Base-by-base conservation (phyloP, 2,113 vertebrate species). In the Thinocorus orbignyianus region DNA sequence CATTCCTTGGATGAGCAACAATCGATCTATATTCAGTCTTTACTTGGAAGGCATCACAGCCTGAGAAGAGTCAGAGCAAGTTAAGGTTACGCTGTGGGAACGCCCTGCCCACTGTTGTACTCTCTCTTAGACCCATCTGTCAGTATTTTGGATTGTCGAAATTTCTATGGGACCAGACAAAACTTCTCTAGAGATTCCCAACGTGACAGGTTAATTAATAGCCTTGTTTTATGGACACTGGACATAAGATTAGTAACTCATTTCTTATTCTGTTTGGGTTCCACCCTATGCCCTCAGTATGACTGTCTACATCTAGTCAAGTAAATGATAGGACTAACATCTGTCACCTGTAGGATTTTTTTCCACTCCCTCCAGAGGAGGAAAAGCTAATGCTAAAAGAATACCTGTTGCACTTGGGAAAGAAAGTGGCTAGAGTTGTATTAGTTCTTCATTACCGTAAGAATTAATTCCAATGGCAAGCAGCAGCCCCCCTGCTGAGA, bases 181-280 rank as follows among this genome's bases (percentile, higher is more conserved):
- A 54, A 16, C 46, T 41, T 54, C 61, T 46, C 60, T 24, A 71
- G 54, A 88, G 39, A 84, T 17, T 62, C 46, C 28, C 0, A 0
- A 28, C 48, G 33, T 42, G 37, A 48, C 26, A 86, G 35, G 24
- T 73, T 93, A 90, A 95, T 93, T 92, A 96, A 93, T n/a, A 90
- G 52, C 72, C 30, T 86, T 86, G 55, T 48, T 92, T 84, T 65
- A 81, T 19, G 35, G 58, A 51, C 49, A 91, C 44, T 72, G 74
- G 39, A 88, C 92, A 92, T 83, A 66, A 71, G 60, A 68, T 62
- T 52, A 89, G 52, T 39, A 70, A 86, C 20, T 71, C 46, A 35
- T 20, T 57, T 76, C 66, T 76, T 74, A 11, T 42, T 88, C 64
- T 82, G 41, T 88, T 33, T 77, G 51, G 23, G 22, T 48, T 94